Base-by-base conservation (phyloP, 2,113 vertebrate species). In the Grammomys surdaster region DNA sequence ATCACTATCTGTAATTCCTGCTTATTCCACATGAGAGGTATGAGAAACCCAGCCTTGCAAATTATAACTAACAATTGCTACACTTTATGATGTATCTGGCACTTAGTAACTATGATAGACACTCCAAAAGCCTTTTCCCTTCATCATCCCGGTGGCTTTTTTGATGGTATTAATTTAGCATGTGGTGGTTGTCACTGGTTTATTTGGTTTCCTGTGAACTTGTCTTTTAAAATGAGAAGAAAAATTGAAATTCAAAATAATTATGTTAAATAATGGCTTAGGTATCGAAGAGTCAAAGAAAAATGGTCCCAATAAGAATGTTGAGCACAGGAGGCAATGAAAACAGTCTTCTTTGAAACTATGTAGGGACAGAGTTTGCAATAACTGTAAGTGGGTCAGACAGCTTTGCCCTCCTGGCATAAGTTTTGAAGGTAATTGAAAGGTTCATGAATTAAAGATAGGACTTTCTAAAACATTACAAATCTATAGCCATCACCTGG, bases 371-470 rank as follows among this genome's bases (percentile, higher is more conserved):
- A 91, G 88, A 95, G 95, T 93, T 94, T 97, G 80, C 26, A 93
- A 78, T 90, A 97, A 97, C 82, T 58, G 20, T 95, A 97, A 98
- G 91, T 94, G 96, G 81, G 90, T 96, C 97, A 93, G 63, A 91
- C 91, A 97, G 89, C 56, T 92, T 78, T 86, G 97, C 92, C 96
- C 94, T 98, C 92, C 88, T 94, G 78, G 73, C 70, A 90, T 91
- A 96, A 88, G 80, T 95, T 96, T 96, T 97, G 89, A 96, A 97
- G 97, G 77, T 46, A 97, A 97, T 84, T 97, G 95, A 97, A 97
- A 98, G 51, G 82, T 81, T 98, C 93, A 97, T 97, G 93, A 96
- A 98, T 97, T 98, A 97, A 98, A 98, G 95, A 98, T 96, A 88
- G 93, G 90, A 88, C 60, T 97, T 95, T 92, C 91, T 96, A 40